These are phyloP conservation scores for Sibirionetta formosa DNA, from an alignment of 2,797 vertebrate genomes.

Conservation along the genomic window DNA sequence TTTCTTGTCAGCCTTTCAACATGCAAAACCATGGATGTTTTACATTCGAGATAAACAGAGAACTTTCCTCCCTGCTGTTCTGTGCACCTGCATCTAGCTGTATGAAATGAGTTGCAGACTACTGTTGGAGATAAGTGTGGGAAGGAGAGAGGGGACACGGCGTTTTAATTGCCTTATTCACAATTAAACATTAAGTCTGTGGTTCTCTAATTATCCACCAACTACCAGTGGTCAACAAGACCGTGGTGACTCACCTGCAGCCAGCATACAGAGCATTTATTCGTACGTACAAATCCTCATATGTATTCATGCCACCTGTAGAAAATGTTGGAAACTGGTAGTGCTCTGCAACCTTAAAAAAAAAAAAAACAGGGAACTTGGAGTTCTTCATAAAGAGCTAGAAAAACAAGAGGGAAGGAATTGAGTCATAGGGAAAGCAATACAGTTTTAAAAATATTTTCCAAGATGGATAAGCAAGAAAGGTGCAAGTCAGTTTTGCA, in stretches of 20 bases:
- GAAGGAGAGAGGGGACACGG: background rate
- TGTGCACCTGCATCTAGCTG: background rate
- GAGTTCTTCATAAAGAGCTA: background rate
- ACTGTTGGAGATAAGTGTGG: accelerated
- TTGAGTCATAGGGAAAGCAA: background rate
- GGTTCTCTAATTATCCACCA: background rate
- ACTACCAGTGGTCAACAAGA: background rate
- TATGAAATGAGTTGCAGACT: background rate
- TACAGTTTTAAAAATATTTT: background rate
- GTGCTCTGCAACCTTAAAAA: background rate
- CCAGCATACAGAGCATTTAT: background rate
- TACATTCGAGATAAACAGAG: background rate
- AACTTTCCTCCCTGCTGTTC: background rate
- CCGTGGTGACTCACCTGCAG: background rate
- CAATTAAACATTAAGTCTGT: background rate
- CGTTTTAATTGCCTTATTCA: background rate
- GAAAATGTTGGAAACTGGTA: background rate
- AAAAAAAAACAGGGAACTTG: background rate
- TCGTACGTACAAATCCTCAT: background rate
- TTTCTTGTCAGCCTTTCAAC: conserved; percentile 16
- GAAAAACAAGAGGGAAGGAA: background rate
- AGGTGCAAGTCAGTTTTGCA: background rate
- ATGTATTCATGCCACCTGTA: accelerated
- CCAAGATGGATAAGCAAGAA: background rate
- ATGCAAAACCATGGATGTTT: background rate